These are phyloP conservation scores for Strix uralensis DNA, from an alignment of 2,113 vertebrate genomes.

Conservation along the genomic window DNA sequence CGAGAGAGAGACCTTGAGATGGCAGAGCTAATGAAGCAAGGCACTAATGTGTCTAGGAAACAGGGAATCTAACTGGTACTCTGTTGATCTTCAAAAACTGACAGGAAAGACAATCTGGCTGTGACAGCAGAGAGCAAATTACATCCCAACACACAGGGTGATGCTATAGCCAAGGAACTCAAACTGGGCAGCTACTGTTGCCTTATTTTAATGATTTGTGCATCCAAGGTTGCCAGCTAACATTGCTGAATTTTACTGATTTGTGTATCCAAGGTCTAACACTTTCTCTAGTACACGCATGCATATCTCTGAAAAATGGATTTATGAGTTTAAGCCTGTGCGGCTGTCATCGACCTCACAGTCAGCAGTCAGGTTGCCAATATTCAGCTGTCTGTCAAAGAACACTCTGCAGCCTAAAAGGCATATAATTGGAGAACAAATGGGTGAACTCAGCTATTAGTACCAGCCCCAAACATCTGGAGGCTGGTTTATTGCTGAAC, in stretches of 20 bases:
- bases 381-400: neutral
- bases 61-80: neutral
- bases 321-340: neutral
- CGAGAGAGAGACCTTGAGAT: fast-evolving
- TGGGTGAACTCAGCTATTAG: neutral
- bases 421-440: neutral
- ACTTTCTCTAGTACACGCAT: neutral
- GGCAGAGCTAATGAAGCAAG: neutral
- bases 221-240: neutral
- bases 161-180: neutral
- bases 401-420: neutral
- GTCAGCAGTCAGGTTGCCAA: neutral
- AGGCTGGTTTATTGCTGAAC: neutral
- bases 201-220: neutral
- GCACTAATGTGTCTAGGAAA: neutral
- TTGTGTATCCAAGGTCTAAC: neutral
- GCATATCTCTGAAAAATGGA: neutral
- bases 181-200: neutral
- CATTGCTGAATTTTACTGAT: neutral
- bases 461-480: neutral
- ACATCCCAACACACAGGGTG: neutral
- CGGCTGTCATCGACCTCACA: neutral
- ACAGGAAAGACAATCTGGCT: neutral
- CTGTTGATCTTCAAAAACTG: neutral
- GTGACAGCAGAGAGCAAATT: neutral